phyloP scores from a whole-genome alignment of 2,113 vertebrate genomes.

The Apistogramma diplotaenia region DNA sequence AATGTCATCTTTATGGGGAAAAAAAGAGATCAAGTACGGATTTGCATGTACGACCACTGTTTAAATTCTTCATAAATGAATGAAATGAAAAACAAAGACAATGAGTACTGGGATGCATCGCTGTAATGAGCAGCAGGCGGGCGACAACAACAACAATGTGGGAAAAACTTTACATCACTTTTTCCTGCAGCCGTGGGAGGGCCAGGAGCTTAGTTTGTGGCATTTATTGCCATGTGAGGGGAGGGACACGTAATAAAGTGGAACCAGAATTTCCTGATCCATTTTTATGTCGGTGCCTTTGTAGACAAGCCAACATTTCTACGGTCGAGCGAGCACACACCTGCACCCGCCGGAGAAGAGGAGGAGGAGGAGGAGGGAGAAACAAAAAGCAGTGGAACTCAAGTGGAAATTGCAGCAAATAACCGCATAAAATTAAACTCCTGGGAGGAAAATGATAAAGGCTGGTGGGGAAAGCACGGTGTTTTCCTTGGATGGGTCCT shows the following conservation, averaged over 20 bases:
- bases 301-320: conserved; percentile 64
- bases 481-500: conserved; percentile 37
- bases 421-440: conserved; percentile 61
- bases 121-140: not conserved
- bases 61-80: not conserved
- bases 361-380: not conserved
- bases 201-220: conserved; percentile 25
- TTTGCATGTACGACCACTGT: not conserved
- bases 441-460: conserved; percentile 48
- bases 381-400: conserved; percentile 27
- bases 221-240: conserved; percentile 41
- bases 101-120: not conserved
- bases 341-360: conserved; percentile 43
- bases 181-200: conserved; percentile 15
- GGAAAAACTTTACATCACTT: conserved; percentile 23
- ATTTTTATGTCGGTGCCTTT: conserved; percentile 68
- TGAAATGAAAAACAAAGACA: not conserved
- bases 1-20: not conserved
- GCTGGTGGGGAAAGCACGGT: conserved; percentile 48
- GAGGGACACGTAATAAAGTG: conserved; percentile 35
- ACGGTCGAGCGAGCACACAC: conserved; percentile 63
- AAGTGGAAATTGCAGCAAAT: conserved; percentile 62
- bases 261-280: conserved; percentile 73
- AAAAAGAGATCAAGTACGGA: not conserved
- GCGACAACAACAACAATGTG: conserved; percentile 46